A percentile compares a stretch with the other conserved stretches of the same genome.
Conservation (phyloP, 2,113 vertebrate species). For the Calyptomena viridis region DNA sequence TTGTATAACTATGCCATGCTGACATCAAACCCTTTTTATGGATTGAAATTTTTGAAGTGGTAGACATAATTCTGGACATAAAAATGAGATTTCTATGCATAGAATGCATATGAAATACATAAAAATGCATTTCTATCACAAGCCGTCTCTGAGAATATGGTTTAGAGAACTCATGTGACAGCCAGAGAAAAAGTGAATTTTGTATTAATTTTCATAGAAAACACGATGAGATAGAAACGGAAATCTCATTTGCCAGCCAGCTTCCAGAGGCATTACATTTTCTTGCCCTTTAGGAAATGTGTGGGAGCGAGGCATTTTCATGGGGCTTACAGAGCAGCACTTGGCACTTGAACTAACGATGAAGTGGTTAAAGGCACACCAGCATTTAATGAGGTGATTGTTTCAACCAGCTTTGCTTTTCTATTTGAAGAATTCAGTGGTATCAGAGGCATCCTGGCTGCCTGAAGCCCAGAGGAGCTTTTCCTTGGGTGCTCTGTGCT, state of each 20-base stretch:
- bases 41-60: not conserved
- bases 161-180: not conserved
- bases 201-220: conserved; percentile 4
- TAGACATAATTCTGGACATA: not conserved
- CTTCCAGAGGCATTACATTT: not conserved
- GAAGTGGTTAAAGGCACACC: not conserved
- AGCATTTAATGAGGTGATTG: not conserved
- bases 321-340: not conserved
- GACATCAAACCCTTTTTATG: not conserved
- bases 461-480: not conserved
- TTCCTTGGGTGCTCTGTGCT: not conserved
- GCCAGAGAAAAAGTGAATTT: not conserved
- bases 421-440: not conserved
- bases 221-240: not conserved
- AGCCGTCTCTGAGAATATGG: not conserved
- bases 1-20: not conserved
- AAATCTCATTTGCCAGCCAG: not conserved
- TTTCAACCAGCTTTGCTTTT: not conserved
- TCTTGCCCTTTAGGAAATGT: not conserved
- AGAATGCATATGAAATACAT: not conserved
- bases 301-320: not conserved
- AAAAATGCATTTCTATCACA: not conserved
- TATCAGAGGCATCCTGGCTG: not conserved
- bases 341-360: not conserved
- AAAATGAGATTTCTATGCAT: conserved; percentile 17